Evolutionary conservation across 2,888 invertebrate species (phyloP).

Genomic region (Pemphredon lugubris): DNA sequence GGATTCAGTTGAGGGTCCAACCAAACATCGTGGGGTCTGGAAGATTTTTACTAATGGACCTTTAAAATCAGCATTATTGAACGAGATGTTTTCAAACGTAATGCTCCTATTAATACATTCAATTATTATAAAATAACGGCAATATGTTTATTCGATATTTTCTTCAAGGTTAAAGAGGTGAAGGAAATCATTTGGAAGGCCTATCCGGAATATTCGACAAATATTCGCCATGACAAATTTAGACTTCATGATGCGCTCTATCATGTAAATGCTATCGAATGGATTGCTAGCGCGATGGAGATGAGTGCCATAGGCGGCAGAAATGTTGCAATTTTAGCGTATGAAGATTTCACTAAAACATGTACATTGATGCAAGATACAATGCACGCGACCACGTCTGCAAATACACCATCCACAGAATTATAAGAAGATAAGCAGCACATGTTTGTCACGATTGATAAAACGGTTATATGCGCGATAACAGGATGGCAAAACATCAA

Average conservation of each 20-base stretch:
- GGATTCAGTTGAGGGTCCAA: slow-evolving; percentile 72
- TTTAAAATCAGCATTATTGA: slow-evolving; percentile 80
- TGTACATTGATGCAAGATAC: neutral
- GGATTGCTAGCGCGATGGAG: slow-evolving; percentile 87
- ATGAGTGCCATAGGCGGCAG: slow-evolving; percentile 85
- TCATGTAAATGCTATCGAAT: slow-evolving; percentile 85
- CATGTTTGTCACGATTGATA: too few species aligned
- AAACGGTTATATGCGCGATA: too few species aligned
- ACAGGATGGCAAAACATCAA: too few species aligned
- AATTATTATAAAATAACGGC: neutral
- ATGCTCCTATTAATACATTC: neutral
- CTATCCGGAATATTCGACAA: slow-evolving; percentile 82
- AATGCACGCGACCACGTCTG: neutral
- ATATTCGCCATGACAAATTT: slow-evolving; percentile 79
- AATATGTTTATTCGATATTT: slow-evolving; percentile 18
- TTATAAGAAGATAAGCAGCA: too few species aligned
- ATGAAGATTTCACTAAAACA: slow-evolving; percentile 74
- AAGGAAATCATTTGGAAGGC: slow-evolving; percentile 82
- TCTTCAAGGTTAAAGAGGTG: slow-evolving; percentile 67
- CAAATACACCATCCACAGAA: slow-evolving; percentile 19
- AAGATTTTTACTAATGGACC: slow-evolving; percentile 83
- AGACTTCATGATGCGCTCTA: slow-evolving; percentile 82
- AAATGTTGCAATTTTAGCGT: slow-evolving; percentile 84
- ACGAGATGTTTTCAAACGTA: slow-evolving; percentile 81
- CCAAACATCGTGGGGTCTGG: slow-evolving; percentile 79